Conservation (phyloP, 2,888 invertebrate species). For the Ecdyonurus torrentis region DNA sequence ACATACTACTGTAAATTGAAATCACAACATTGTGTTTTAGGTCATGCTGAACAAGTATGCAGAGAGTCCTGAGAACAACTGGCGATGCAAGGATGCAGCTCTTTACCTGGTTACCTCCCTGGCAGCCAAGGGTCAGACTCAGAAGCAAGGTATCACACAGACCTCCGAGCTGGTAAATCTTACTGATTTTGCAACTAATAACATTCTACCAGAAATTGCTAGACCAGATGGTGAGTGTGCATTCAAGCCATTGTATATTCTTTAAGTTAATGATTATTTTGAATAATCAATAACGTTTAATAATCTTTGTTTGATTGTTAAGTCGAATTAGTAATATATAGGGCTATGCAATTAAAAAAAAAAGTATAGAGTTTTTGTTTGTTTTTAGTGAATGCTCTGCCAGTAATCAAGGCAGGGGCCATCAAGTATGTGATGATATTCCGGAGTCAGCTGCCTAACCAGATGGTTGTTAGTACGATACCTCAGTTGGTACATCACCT, state of each 20-base stretch:
- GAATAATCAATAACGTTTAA: neutral
- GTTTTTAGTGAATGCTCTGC: slow-evolving; percentile 75
- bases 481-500: slow-evolving; percentile 68
- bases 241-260: neutral
- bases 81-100: slow-evolving; percentile 93
- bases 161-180: slow-evolving; percentile 81
- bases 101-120: slow-evolving; percentile 92
- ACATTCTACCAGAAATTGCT: slow-evolving; percentile 74
- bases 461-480: slow-evolving; percentile 53
- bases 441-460: slow-evolving; percentile 69
- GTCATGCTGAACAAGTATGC: slow-evolving; percentile 62
- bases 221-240: slow-evolving; percentile 41
- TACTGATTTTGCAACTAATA: slow-evolving; percentile 70
- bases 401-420: slow-evolving; percentile 90
- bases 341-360: no score
- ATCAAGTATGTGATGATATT: slow-evolving; percentile 95
- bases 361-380: neutral
- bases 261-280: no score
- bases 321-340: no score
- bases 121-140: slow-evolving; percentile 75
- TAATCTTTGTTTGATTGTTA: neutral
- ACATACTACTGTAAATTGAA: neutral
- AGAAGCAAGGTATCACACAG: slow-evolving; percentile 80
- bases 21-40: slow-evolving; percentile 24
- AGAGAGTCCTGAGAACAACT: slow-evolving; percentile 56